A percentile compares a stretch with the other conserved stretches of the same genome.
These are phyloP conservation scores for Pseudoatta argentina DNA, from an alignment of 1,140 invertebrate species.

Conservation along the genomic window DNA sequence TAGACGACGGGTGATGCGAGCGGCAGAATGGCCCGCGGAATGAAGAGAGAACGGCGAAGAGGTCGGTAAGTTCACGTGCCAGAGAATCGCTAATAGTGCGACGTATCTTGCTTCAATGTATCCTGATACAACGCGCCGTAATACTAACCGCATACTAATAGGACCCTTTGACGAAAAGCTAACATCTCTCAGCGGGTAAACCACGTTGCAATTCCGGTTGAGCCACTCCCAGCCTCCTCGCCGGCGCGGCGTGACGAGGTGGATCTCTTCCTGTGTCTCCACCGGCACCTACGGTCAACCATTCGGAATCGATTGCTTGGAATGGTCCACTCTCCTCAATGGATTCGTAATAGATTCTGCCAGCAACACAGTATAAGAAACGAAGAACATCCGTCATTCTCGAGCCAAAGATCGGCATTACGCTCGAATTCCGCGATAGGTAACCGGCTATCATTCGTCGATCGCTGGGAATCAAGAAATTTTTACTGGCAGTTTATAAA, in stretches of 20 bases:
- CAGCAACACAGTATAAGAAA: constrained; percentile 60
- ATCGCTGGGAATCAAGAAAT: not conserved
- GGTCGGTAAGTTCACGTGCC: constrained; percentile 57
- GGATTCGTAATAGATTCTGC: constrained; percentile 68
- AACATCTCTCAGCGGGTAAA: constrained; percentile 79
- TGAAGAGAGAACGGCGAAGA: not conserved
- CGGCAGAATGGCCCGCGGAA: not conserved
- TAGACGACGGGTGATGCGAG: not conserved
- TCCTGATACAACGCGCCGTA: constrained; percentile 68
- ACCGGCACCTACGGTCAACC: constrained; percentile 1
- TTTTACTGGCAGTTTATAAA: not conserved
- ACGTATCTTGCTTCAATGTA: constrained; percentile 46
- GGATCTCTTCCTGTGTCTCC: constrained; percentile 15
- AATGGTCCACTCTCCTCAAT: constrained; percentile 64
- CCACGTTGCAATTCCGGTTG: constrained; percentile 68
- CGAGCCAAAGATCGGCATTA: not conserved
- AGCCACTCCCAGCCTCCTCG: constrained; percentile 7
- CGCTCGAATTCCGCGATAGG: not conserved
- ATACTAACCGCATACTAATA: constrained; percentile 83
- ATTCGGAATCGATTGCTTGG: constrained; percentile 73
- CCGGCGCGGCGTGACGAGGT: constrained; percentile 5
- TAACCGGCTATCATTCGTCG: not conserved
- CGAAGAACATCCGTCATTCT: constrained; percentile 41
- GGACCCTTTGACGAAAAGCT: constrained; percentile 82
- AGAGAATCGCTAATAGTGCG: constrained; percentile 70